Evolutionary conservation across 2,797 vertebrate species (phyloP), one percentile per base, ranked within the genome.

Genomic region (Helostoma temminkii): DNA sequence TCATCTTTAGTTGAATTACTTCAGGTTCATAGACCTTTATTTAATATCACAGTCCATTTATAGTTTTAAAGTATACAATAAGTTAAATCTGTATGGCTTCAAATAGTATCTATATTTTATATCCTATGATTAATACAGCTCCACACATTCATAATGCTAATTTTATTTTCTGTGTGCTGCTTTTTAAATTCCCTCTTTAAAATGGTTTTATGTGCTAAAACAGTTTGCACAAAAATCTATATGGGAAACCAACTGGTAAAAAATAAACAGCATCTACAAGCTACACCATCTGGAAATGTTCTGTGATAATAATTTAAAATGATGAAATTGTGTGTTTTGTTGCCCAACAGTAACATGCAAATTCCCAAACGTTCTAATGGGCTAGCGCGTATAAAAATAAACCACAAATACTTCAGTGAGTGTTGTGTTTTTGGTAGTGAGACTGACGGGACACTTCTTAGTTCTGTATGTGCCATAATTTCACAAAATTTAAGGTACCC

Each of bases 11-110:
- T 59, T 52, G 67, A 59, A 69, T 68, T 42, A 19, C 66, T 58
- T 76, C 53, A 47, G 45, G 43, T 65, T 46, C 47, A 66, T 67
- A 55, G 65, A 80, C 69, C 75, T 85, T 82, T 80, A 83, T 78
- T 85, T 72, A 84, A 92, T 89, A 94, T 94, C 91, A 92, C 91
- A 92, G 85, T 92, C 92, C 89, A 83, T 91, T 92, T 87, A 88
- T 89, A 93, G 93, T 92, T 93, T 89, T 93, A 94, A 93, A 93
- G 95, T 93, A 94, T 95, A 94, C 92, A 96, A 97, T 96, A 97
- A 98, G 94, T 96, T 97, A 96, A 83, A 94, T 91, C 93, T 86
- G 89, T 94, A 95, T 96, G 95, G 95, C 93, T 95, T 96, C 78
- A 75, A 85, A 85, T 78, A 76, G 63, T 69, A 83, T 84, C 73